Evolutionary conservation across 2,888 invertebrate species (phyloP), one percentile per base, ranked within the genome.

Genomic region (Andrena flavipes): DNA sequence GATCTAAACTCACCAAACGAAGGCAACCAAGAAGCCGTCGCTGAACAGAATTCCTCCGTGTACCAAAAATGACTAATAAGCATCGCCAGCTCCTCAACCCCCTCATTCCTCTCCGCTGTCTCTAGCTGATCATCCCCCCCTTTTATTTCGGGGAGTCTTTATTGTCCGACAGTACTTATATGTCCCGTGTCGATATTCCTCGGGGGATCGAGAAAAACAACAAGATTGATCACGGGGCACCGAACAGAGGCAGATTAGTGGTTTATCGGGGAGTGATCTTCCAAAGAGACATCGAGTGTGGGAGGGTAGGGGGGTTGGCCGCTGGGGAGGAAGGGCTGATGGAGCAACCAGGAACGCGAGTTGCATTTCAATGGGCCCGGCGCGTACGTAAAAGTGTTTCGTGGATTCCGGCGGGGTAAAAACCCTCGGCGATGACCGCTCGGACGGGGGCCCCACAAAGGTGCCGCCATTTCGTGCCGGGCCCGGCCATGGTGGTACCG

Each of bases 401-500:
- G 90, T 87, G 92, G 91, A 92, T 92, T 92, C 92, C 92, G 88
- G 68, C 84, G 86, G 92, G 91, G 91, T 92, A 92, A 92, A 92
- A 92, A 92, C 91, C 91, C 88, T 90, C 86, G 86, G 79, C 90
- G 89, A 90, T 90, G 88, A 87, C 87, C 88, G 89, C 87, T 89
- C 86, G 88, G 87, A 80, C 86, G 26, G 88, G 76, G 76, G 77
- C 51, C 82, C 82, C 84, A 91, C 91, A 92, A 92, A 92, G 91
- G 88, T 64, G 85, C 91, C 90, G 91, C 90, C 90, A 85, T 89
- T 89, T 87, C 89, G 89, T 79, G 77, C 74, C 72, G 81, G 63
- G 64, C 64, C 74, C 67, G 69, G 74, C 86, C 83, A 84, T 86
- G 80, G 84, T 78, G 84, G 82, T 84, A 70, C 80, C 87, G 83